Evolutionary conservation across 2,797 vertebrate species (phyloP), one percentile per base, ranked within the genome.

Genomic region (Gadopsis marmoratus): DNA sequence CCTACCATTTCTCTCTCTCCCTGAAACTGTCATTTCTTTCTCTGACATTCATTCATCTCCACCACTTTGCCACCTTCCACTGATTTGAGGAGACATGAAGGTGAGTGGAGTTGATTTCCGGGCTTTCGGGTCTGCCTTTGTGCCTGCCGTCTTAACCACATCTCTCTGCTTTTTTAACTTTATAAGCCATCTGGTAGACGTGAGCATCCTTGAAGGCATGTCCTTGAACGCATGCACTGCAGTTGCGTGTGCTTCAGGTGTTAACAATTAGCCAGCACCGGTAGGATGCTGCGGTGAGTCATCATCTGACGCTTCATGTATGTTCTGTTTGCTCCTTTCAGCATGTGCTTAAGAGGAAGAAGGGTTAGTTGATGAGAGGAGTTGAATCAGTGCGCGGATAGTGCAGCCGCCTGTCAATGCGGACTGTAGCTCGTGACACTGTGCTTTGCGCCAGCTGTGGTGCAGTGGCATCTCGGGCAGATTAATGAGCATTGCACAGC

Each of bases 71-170:
- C 84, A 59, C 78, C 79, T 80, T 80, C 64, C 71, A 55, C 79
- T 81, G 79, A 88, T 86, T 84, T 84, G 81, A 80, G 74, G 82
- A 87, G 86, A 83, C 73, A 61, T 89, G 89, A 94, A 93, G 95
- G 95, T 96, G 94, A 95, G 95, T 95, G 78, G 86, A 87, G 83
- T 78, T 80, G 75, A 79, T 89, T 90, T 86, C 56, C 67, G 64
- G 67, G 69, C 62, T 80, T 56, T 19, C 37, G 68, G 29, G 47
- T 61, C 56, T 48, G 35, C 65, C 21, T 75, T n/a, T 35, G 62
- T 67, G 35, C 60, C 56, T 70, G 41, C 7, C 55, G 21, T 83
- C 54, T 55, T 48, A 47, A 65, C 29, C 48, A 43, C 45, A 9
- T 51, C 23, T 50, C 19, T 64, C n/a, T 76, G 26, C 13, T 33